Percentiles rank a stretch among this genome's conserved stretches.
phyloP scores from a whole-genome alignment of 30 jellyfish, hydroid and myxozoan species.

The Pseudorhiza aurosa region DNA sequence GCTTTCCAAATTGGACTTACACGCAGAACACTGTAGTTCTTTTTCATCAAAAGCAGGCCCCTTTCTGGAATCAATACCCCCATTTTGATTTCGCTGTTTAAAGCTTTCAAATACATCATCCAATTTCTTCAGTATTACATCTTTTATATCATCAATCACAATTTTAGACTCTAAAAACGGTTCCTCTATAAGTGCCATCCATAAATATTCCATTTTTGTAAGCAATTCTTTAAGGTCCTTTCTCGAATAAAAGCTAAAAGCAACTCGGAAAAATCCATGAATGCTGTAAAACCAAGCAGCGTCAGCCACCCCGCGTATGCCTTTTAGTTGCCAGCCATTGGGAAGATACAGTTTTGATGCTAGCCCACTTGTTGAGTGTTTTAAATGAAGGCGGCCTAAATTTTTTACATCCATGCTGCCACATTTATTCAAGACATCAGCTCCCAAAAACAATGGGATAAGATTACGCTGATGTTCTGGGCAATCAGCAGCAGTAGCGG shows the following conservation, averaged over 20 bases:
- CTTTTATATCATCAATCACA: neutral
- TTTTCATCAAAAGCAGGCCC: no score
- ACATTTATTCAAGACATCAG: constrained; percentile 56
- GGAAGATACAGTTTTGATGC: constrained; percentile 52
- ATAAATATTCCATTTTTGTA: constrained; percentile 2
- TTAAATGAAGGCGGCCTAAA: constrained; percentile 50
- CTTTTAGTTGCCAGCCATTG: constrained; percentile 19
- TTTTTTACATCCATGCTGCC: constrained; percentile 41
- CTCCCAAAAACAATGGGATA: constrained; percentile 58
- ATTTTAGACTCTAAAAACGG: neutral
- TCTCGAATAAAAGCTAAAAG: constrained; percentile 41
- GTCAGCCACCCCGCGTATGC: constrained; percentile 61
- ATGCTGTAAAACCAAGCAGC: constrained; percentile 62
- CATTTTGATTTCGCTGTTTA: no score
- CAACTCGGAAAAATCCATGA: constrained; percentile 68
- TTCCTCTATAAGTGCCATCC: constrained; percentile 39
- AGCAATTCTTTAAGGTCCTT: constrained; percentile 34
- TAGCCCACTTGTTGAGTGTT: constrained; percentile 36
- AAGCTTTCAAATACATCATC: no score
- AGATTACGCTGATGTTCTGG: neutral
- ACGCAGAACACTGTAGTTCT: no score
- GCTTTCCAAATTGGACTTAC: no score
- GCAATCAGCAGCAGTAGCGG: no score
- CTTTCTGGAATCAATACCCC: no score
- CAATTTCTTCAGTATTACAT: neutral